A percentile compares a stretch with the other conserved stretches of the same genome.
phyloP scores from a whole-genome alignment of 2,888 invertebrate genomes.

The Hypomecis atomaria region DNA sequence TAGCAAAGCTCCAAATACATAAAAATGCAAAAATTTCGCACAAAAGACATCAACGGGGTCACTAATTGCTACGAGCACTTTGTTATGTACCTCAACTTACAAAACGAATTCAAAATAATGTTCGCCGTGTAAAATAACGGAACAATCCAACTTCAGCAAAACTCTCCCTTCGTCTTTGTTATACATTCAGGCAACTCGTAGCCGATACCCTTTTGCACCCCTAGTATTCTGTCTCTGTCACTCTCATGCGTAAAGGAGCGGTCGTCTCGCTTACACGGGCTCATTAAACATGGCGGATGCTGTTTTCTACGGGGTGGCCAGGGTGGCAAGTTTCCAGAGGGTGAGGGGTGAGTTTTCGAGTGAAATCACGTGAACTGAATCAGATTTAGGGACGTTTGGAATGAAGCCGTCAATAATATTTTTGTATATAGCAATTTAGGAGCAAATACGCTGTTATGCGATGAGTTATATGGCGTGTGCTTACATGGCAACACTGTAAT shows the following conservation, averaged over 20 bases:
- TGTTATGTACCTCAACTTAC: background rate
- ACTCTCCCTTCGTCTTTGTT: slow-evolving; percentile 61
- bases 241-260: slow-evolving; percentile 15
- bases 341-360: slow-evolving; percentile 64
- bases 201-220: slow-evolving; percentile 65
- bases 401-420: slow-evolving; percentile 59
- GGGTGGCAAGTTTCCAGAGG: slow-evolving; percentile 64
- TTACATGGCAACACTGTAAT: slow-evolving; percentile 9
- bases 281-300: slow-evolving; percentile 78
- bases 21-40: background rate
- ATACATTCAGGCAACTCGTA: slow-evolving; percentile 62
- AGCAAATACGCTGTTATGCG: slow-evolving; percentile 15
- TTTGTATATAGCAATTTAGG: slow-evolving; percentile 21
- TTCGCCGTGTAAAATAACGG: slow-evolving; percentile 2
- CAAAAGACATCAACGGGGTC: slow-evolving; percentile 5
- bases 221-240: slow-evolving; percentile 47
- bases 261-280: slow-evolving; percentile 47
- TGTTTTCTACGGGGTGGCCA: slow-evolving; percentile 56
- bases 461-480: slow-evolving; percentile 23
- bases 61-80: background rate
- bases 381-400: slow-evolving; percentile 59
- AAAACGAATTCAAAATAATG: background rate
- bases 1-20: no score
- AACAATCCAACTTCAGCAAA: slow-evolving; percentile 38
- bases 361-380: slow-evolving; percentile 60